phyloP scores from a whole-genome alignment of 2,113 vertebrate species.

The Barnardius zonarius region DNA sequence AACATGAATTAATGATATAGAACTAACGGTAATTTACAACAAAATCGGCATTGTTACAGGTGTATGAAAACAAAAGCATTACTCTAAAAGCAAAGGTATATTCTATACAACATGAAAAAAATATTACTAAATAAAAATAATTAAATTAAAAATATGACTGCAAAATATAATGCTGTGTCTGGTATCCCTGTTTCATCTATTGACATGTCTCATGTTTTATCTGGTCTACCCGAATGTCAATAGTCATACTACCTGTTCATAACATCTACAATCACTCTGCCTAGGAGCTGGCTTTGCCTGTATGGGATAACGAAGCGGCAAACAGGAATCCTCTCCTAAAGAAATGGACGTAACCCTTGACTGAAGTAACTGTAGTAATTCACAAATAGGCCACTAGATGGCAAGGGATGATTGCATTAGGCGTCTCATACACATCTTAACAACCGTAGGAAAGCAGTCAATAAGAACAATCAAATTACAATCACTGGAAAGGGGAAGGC shows the following conservation, averaged over 20 bases:
- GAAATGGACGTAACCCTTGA: rapidly evolving
- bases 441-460: too few species aligned
- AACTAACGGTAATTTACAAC: neutral
- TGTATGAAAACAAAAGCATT: neutral
- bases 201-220: neutral
- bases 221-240: neutral
- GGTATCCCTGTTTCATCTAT: neutral
- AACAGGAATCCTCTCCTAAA: neutral
- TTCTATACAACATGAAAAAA: neutral
- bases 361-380: neutral
- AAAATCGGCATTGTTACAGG: neutral
- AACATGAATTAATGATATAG: neutral
- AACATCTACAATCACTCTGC: neutral
- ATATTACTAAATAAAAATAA: neutral
- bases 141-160: neutral
- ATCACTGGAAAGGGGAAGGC: neutral
- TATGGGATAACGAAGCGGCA: neutral
- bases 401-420: neutral
- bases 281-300: neutral
- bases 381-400: neutral
- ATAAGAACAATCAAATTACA: neutral
- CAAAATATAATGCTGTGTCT: too few species aligned
- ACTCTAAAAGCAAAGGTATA: neutral
- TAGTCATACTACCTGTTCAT: neutral
- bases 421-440: rapidly evolving